Evolutionary conservation across 2,797 vertebrate genomes (phyloP).

Genomic region (Protonibea diacanthus): DNA sequence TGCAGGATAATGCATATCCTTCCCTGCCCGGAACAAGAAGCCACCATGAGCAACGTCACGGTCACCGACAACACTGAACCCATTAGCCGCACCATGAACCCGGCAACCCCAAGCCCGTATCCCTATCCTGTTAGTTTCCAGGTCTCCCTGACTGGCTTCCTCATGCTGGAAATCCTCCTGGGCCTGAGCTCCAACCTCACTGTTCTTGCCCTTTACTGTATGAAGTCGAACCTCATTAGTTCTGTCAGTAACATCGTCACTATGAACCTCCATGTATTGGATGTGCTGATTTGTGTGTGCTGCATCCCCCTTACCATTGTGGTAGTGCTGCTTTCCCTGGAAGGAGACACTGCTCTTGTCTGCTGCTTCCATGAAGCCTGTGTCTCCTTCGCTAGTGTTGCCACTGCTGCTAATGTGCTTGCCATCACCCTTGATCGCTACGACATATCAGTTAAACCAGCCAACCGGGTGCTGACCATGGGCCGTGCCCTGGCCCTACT

Average conservation of each 20-base stretch:
- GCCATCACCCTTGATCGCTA: conserved; percentile 98
- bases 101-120: conserved; percentile 87
- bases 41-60: conserved; percentile 96
- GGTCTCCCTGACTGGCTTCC: conserved; percentile 96
- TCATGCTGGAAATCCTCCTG: conserved; percentile 97
- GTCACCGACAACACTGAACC: conserved; percentile 93
- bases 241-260: conserved; percentile 99
- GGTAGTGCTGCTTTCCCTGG: conserved; percentile 94
- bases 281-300: conserved; percentile 96
- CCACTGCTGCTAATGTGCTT: conserved; percentile 97
- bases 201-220: conserved; percentile 98
- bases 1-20: conserved; percentile 86
- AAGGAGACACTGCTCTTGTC: conserved; percentile 93
- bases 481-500: conserved; percentile 94
- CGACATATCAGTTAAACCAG: conserved; percentile 98
- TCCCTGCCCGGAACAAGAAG: conserved; percentile 91
- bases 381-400: conserved; percentile 97
- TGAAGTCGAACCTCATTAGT: conserved; percentile 99
- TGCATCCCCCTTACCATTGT: conserved; percentile 98
- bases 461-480: conserved; percentile 97
- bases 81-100: conserved; percentile 92
- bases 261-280: conserved; percentile 98
- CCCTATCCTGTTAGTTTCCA: conserved; percentile 95
- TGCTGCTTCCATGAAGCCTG: conserved; percentile 99
- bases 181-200: conserved; percentile 99